Evolutionary conservation across 30 jellyfish, hydroid and myxozoan genomes (phyloP), one percentile per base, ranked within the genome.

Genomic region (Catostylus mosaicus): DNA sequence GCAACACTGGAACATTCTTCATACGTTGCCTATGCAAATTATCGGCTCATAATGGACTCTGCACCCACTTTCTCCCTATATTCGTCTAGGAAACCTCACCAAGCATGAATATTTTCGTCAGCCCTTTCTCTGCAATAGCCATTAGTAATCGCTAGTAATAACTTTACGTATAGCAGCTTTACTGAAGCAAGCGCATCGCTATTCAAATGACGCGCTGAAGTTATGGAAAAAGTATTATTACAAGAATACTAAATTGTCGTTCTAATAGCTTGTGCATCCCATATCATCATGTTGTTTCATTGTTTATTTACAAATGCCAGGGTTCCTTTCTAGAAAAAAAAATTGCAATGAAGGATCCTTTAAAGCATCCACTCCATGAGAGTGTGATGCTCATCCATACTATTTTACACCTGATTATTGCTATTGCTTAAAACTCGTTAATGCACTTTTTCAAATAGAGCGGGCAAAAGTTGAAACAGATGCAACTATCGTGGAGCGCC

Each of bases 391-490:
- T 40, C 54, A 5, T 14, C 14, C 7, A 5, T 40, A 5, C 12
- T 5, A 5, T 40, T 5, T 40, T 40, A 40, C 14, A 14, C 7
- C 14, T 40, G 54, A 40, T 40, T 40, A 14, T 5, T 14, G 54
- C 7, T 7, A 5, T 7, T 14, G 11, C 54, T 40, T 14, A 7
- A 7, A 14, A 5, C 14, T 14, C 14, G 7, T 14, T 40, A 5
- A 40, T 5, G 7, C 11, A 5, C n/a, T 62, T 30, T 23, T 62
- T 70, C 31, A 26, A 12, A 12, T 47, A 77, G 88, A 31, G 0
- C 33, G 88, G 63, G 88, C 78, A 20, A 77, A 37, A 43, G 79
- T 77, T 37, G 68, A 19, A n/a, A 37, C 33, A 23, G 48, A 62
- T 23, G 36, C 40, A 16, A 20, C 30, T 1, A 64, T 10, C 23